These are phyloP conservation scores for Endomychus coccineus DNA, from an alignment of 2,888 invertebrate genomes.

Conservation along the genomic window DNA sequence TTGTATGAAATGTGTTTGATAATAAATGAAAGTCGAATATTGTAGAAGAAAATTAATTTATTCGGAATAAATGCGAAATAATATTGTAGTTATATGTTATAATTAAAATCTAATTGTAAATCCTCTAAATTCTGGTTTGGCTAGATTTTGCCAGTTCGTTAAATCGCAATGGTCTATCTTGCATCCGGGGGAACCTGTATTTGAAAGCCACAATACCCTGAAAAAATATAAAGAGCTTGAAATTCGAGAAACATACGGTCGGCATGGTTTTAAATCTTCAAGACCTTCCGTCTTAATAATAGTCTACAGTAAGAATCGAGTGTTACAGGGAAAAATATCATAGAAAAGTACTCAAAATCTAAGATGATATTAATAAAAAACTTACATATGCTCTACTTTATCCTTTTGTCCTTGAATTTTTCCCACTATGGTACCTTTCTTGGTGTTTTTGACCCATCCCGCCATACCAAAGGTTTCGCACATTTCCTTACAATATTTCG, in stretches of 20 bases:
- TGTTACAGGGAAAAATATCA: no score
- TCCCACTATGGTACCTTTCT: slow-evolving; percentile 80
- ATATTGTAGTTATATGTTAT: no score
- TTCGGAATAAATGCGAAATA: no score
- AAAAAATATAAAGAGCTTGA: slow-evolving; percentile 13
- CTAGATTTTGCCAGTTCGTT: slow-evolving; percentile 70
- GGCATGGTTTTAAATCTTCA: no score
- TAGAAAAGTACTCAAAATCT: no score
- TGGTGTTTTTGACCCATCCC: slow-evolving; percentile 91
- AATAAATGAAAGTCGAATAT: no score
- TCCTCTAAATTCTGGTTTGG: slow-evolving; percentile 59
- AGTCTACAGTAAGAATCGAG: no score
- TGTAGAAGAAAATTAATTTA: no score
- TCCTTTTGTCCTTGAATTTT: slow-evolving; percentile 78
- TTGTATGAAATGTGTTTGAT: no score
- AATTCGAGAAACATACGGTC: not conserved
- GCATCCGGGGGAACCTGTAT: slow-evolving; percentile 76
- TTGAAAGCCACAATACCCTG: slow-evolving; percentile 78
- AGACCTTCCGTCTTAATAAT: no score
- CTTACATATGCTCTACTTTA: slow-evolving; percentile 78
- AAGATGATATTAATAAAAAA: no score
- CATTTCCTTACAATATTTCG: slow-evolving; percentile 79
- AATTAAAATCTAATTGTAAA: slow-evolving; percentile 74
- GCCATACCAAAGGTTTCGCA: slow-evolving; percentile 65
- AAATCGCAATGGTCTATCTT: slow-evolving; percentile 77